Evolutionary conservation across 2,888 invertebrate species (phyloP), one percentile per base, ranked within the genome.

Genomic region (Thumatha senex): DNA sequence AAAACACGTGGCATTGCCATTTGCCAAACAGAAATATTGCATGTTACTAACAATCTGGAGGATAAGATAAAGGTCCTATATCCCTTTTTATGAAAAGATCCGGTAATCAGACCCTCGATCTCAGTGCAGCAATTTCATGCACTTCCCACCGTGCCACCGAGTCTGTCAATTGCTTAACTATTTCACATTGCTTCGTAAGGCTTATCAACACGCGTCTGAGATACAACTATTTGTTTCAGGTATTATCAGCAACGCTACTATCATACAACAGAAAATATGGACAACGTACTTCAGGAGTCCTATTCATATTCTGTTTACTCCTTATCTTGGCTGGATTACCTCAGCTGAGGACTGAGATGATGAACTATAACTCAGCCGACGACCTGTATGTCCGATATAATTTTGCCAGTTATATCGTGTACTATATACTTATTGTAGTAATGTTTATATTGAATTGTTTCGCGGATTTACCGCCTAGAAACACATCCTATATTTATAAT

Each of bases 261-360:
- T 91, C 94, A 65, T 94, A 95, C 74, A 98, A 98, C 80, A 94
- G 95, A 67, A 95, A 94, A 76, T 93, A 94, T 89, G 98, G 98
- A 9, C 93, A 97, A 65, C 93, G 96, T 71, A 95, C 97, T 7
- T 98, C 98, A 4, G 98, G 98, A 5, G 92, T 96, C 44, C 90
- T 97, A 60, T 98, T 98, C 83, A 82, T 97, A 54, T 98, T 98
- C 86, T 98, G 98, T 98, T 91, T 98, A 12, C 77, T 97, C 0
- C 82, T 96, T 47, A 87, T 93, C 0, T 14, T 98, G 12, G 94
- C 94, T 43, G 96, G 96, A 7, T 89, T 95, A 54, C 92, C 96
- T 1, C 95, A 96, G 61, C 95, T 96, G 67, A 92, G 96, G 67
- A 94, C 95, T 29, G 94, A 94, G 79, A 84, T 92, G 0, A 44